These are phyloP conservation scores for Noturus placidus DNA, from an alignment of 2,113 vertebrate genomes.

Conservation along the genomic window DNA sequence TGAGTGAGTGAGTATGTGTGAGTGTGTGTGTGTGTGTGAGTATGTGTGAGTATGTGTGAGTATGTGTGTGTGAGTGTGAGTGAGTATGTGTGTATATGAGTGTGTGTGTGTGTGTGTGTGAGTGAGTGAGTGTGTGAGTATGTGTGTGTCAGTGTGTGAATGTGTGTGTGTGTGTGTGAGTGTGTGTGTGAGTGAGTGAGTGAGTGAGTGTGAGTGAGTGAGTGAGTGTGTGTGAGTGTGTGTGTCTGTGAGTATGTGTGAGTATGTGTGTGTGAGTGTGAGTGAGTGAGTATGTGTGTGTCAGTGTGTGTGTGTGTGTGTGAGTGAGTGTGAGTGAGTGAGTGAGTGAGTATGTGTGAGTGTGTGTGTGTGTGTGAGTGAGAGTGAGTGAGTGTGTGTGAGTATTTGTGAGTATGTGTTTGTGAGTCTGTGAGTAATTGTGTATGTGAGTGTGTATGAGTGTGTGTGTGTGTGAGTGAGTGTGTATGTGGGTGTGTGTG, in stretches of 20 bases:
- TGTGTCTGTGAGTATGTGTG: slow-evolving; percentile 7
- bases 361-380: slow-evolving; percentile 15
- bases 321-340: too few species aligned
- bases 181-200: too few species aligned
- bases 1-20: neutral
- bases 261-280: too few species aligned
- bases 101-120: neutral
- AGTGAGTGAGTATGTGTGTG: neutral
- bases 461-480: neutral
- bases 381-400: neutral
- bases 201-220: too few species aligned
- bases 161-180: neutral
- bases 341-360: neutral
- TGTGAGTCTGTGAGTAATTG: slow-evolving; percentile 10
- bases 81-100: slow-evolving; percentile 7
- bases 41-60: neutral
- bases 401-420: neutral
- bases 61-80: neutral
- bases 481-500: neutral
- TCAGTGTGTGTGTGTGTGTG: slow-evolving; percentile 18
- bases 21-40: slow-evolving; percentile 11
- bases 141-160: neutral
- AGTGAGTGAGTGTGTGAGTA: slow-evolving; percentile 17
- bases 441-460: too few species aligned
- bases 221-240: neutral